These are phyloP conservation scores for Fregata magnificens DNA, from an alignment of 2,113 vertebrate species.

Conservation along the genomic window DNA sequence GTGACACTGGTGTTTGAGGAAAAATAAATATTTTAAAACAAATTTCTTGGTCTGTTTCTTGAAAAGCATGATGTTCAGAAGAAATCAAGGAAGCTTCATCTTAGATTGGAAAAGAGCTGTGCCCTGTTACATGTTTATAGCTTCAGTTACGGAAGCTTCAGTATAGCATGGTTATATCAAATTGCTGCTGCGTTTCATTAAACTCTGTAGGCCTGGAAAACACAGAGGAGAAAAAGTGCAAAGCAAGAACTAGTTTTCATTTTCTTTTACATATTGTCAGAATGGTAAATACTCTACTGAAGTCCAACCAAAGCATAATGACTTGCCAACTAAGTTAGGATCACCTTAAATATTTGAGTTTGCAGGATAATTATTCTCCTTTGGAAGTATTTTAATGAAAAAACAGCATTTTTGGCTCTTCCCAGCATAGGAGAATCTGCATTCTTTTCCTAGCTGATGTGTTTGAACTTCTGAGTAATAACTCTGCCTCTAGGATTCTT, in stretches of 20 bases:
- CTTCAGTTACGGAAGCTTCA: background rate
- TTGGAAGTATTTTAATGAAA: background rate
- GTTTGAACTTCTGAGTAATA: background rate
- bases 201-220: background rate
- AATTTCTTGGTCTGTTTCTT: background rate
- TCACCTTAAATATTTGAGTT: background rate
- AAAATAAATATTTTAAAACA: background rate
- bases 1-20: background rate
- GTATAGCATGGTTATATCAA: background rate
- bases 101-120: background rate
- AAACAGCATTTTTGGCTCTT: background rate
- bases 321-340: background rate
- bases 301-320: background rate
- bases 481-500: background rate
- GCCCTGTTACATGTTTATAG: background rate
- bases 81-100: background rate
- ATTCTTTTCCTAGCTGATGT: background rate
- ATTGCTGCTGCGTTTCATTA: background rate
- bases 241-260: background rate
- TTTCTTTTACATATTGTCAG: background rate
- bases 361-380: background rate
- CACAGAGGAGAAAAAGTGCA: background rate
- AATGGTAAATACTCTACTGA: background rate
- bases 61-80: background rate
- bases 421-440: background rate